These are phyloP conservation scores for Tetropium fuscum DNA, from an alignment of 2,888 invertebrate genomes.

Conservation along the genomic window DNA sequence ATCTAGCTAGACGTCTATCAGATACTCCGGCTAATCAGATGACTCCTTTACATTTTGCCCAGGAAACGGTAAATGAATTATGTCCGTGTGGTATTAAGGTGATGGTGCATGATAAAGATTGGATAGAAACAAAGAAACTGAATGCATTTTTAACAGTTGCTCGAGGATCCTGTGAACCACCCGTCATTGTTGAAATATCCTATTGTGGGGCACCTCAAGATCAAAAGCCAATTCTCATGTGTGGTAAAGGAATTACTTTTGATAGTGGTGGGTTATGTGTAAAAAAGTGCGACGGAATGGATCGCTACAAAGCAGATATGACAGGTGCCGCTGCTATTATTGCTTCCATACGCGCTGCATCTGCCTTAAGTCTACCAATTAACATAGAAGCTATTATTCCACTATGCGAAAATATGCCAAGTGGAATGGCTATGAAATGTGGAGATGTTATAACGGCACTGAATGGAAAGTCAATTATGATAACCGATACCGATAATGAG, in stretches of 20 bases:
- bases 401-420: slow-evolving; percentile 68
- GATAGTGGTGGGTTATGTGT: slow-evolving; percentile 66
- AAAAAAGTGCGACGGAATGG: slow-evolving; percentile 62
- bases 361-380: slow-evolving; percentile 69
- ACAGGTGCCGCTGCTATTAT: slow-evolving; percentile 73
- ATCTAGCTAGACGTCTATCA: slow-evolving; percentile 78
- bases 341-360: slow-evolving; percentile 68
- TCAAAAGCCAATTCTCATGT: slow-evolving; percentile 72
- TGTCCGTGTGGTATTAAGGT: slow-evolving; percentile 72
- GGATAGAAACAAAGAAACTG: slow-evolving; percentile 76
- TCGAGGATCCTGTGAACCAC: slow-evolving; percentile 75
- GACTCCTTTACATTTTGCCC: slow-evolving; percentile 81
- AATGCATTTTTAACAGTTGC: slow-evolving; percentile 76
- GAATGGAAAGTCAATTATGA: slow-evolving; percentile 74
- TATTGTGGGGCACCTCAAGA: slow-evolving; percentile 69
- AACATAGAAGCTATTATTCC: slow-evolving; percentile 67
- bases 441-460: slow-evolving; percentile 66
- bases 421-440: slow-evolving; percentile 72
- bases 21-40: slow-evolving; percentile 85
- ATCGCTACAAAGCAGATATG: slow-evolving; percentile 70
- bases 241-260: slow-evolving; percentile 76
- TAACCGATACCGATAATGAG: slow-evolving; percentile 73
- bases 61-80: slow-evolving; percentile 73
- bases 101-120: slow-evolving; percentile 72
- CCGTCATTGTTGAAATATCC: slow-evolving; percentile 73